These are phyloP conservation scores for Pasiphila rectangulata DNA, from an alignment of 2,888 invertebrate species.

Conservation along the genomic window DNA sequence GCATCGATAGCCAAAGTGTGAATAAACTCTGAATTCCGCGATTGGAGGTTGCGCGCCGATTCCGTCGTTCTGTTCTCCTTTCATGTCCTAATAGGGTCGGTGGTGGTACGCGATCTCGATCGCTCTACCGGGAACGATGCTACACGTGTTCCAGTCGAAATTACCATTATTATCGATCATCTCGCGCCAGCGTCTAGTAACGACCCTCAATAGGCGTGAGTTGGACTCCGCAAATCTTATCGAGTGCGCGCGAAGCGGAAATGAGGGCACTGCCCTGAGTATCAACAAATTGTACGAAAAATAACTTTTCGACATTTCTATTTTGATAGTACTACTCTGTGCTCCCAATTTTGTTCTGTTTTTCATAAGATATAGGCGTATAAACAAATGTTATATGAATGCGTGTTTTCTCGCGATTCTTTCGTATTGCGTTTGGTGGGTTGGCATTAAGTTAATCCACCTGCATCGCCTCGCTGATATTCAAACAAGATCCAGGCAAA, in stretches of 20 bases:
- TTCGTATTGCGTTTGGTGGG: no score
- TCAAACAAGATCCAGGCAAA: slow-evolving; percentile 31
- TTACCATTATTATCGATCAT: slow-evolving; percentile 82
- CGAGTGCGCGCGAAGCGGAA: slow-evolving; percentile 41
- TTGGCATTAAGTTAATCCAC: slow-evolving; percentile 61
- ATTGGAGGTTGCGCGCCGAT: slow-evolving; percentile 43
- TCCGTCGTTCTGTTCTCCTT: slow-evolving; percentile 62
- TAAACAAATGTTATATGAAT: no score
- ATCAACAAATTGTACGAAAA: slow-evolving; percentile 26
- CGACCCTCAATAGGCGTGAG: slow-evolving; percentile 73
- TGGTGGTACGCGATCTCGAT: slow-evolving; percentile 57
- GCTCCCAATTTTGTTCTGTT: no score
- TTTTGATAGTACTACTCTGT: no score
- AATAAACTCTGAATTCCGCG: slow-evolving; percentile 29
- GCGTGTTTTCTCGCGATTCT: no score
- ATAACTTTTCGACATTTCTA: no score
- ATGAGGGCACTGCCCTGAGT: slow-evolving; percentile 36
- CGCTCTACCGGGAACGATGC: slow-evolving; percentile 64
- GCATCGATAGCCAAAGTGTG: slow-evolving; percentile 29
- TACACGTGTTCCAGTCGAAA: slow-evolving; percentile 74
- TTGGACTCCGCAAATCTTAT: slow-evolving; percentile 60
- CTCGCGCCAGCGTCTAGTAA: slow-evolving; percentile 70
- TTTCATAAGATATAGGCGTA: no score
- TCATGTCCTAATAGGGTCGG: slow-evolving; percentile 68
- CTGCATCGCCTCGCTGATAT: slow-evolving; percentile 33